Conservation (phyloP, 2,797 vertebrate species). For the Psittacula echo region DNA sequence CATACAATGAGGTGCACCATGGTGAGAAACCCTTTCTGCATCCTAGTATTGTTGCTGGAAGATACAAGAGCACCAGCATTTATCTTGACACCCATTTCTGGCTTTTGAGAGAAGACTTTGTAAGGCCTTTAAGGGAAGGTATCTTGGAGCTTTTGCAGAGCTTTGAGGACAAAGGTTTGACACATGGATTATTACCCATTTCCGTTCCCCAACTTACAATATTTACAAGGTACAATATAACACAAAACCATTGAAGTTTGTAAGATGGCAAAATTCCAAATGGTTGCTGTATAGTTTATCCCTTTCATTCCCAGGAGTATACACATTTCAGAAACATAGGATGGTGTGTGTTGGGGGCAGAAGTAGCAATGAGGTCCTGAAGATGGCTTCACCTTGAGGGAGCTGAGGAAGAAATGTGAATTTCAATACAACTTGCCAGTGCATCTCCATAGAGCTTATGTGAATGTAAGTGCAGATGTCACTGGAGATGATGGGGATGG, state of each 20-base stretch:
- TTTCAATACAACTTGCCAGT: conserved; percentile 67
- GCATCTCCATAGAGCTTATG: conserved; percentile 77
- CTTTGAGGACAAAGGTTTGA: conserved; percentile 77
- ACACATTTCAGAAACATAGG: conserved; percentile 77
- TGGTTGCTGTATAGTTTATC: conserved; percentile 89
- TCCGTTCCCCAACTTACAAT: conserved; percentile 83
- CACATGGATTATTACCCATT: conserved; percentile 79
- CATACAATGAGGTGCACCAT: conserved; percentile 84
- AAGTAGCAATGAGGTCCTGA: conserved; percentile 88
- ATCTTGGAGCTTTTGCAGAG: conserved; percentile 83
- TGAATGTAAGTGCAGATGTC: conserved; percentile 76
- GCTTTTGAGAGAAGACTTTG: conserved; percentile 93
- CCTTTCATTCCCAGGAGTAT: conserved; percentile 82
- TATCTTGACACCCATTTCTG: conserved; percentile 96
- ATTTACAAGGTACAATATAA: conserved; percentile 89
- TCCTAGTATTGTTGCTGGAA: conserved; percentile 83
- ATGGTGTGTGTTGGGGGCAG: conserved; percentile 93
- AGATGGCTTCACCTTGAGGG: conserved; percentile 82
- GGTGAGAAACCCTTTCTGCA: conserved; percentile 86
- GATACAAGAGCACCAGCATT: conserved; percentile 81
- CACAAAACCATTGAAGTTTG: conserved; percentile 82
- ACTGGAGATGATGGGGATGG: not conserved
- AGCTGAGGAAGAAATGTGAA: conserved; percentile 74
- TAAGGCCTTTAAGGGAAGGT: conserved; percentile 91
- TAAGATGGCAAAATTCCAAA: conserved; percentile 94